A percentile compares a stretch with the other conserved stretches of the same genome.
Conservation (phyloP, 2,113 vertebrate genomes). For the Mustela lutreola region DNA sequence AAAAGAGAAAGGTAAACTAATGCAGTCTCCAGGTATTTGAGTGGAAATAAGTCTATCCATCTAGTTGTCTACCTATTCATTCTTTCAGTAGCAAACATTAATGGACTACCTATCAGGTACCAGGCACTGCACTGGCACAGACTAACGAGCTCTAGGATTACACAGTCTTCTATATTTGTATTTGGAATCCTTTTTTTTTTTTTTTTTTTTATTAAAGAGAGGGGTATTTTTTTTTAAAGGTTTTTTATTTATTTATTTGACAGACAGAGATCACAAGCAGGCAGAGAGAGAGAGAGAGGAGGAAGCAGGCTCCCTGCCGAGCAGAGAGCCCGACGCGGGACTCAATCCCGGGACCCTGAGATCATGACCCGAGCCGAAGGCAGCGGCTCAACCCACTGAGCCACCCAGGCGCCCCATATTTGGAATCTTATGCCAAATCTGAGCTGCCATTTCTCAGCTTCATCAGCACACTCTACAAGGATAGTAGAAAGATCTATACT, state of each 20-base stretch:
- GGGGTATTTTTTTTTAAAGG: too few species aligned
- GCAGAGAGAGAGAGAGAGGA: too few species aligned
- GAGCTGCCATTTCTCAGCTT: neutral
- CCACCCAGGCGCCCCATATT: neutral
- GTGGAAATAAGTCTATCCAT: neutral
- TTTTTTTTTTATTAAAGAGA: too few species aligned
- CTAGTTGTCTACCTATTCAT: neutral
- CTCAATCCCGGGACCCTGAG: too few species aligned
- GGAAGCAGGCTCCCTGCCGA: too few species aligned
- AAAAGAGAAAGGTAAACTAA: neutral
- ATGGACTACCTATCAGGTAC: neutral
- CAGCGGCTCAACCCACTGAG: too few species aligned
- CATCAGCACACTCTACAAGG: neutral
- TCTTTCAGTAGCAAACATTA: neutral
- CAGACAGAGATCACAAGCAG: too few species aligned
- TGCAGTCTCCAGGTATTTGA: neutral
- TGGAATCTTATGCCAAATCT: neutral
- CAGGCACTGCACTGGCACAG: neutral
- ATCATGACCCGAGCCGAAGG: too few species aligned
- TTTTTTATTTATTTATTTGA: too few species aligned
- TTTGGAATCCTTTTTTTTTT: neutral
- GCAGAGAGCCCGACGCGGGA: too few species aligned
- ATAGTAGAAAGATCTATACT: neutral
- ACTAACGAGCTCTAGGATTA: conserved; percentile 9
- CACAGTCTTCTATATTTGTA: neutral